Percentiles rank a stretch among this genome's conserved stretches.
Conservation (phyloP, 2,797 vertebrate species). For the Lates japonicus region DNA sequence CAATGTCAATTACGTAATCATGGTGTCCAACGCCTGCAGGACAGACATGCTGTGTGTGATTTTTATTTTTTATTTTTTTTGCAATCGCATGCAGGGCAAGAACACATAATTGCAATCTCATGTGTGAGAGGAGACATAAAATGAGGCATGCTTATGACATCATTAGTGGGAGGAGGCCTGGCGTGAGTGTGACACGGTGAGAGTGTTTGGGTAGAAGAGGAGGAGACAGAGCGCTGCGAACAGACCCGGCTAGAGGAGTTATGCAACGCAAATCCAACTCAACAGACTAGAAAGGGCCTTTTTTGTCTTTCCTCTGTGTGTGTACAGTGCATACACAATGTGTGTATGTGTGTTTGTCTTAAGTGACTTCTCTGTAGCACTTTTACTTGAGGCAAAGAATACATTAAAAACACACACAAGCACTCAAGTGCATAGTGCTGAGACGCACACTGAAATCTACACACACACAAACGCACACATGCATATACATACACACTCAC, state of each 20-base stretch:
- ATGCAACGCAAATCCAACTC: conserved; percentile 71
- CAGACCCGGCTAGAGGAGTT: conserved; percentile 66
- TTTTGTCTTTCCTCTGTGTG: conserved; percentile 30
- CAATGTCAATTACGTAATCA: conserved; percentile 84
- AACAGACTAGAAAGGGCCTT: conserved; percentile 58
- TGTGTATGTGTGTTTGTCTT: conserved; percentile 47
- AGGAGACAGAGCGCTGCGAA: conserved; percentile 53
- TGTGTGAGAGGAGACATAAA: conserved; percentile 71
- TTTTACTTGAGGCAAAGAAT: conserved; percentile 68
- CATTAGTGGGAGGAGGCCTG: conserved; percentile 63
- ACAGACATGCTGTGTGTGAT: conserved; percentile 53
- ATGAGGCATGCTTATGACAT: conserved; percentile 75
- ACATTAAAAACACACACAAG: conserved; percentile 71
- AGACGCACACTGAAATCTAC: conserved; percentile 54
- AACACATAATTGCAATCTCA: conserved; percentile 79
- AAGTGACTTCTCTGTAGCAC: conserved; percentile 65
- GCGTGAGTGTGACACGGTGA: conserved; percentile 58
- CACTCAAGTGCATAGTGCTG: conserved; percentile 59
- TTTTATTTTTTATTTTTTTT: conserved; percentile 27
- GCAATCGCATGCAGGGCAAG: conserved; percentile 53
- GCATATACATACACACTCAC: conserved; percentile 31
- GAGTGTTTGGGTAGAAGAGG: conserved; percentile 61
- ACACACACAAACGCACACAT: conserved; percentile 2
- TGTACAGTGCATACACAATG: conserved; percentile 23
- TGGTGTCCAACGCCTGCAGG: conserved; percentile 69